Conservation (phyloP, 2,797 vertebrate genomes). For the Poecile montanus region DNA sequence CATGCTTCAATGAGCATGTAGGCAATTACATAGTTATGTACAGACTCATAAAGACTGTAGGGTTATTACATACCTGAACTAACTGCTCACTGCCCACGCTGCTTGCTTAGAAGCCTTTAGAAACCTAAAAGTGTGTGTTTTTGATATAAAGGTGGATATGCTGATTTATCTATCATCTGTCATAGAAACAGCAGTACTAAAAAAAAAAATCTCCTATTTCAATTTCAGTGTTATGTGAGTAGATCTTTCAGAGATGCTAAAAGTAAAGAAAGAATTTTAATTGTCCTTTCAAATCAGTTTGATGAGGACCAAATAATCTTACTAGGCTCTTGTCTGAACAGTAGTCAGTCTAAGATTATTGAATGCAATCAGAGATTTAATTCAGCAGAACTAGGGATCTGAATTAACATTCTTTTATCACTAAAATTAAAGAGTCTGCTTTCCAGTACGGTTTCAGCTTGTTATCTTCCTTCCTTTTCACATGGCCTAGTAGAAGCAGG, state of each 20-base stretch:
- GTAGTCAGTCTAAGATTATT: neutral
- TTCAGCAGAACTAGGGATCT: neutral
- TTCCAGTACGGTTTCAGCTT: conserved; percentile 37
- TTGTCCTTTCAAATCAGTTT: neutral
- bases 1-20: neutral
- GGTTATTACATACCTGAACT: neutral
- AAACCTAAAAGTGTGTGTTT: neutral
- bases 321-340: neutral
- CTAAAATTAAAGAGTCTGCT: conserved; percentile 37
- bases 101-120: neutral
- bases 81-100: rapidly evolving
- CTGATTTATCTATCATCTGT: neutral
- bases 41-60: neutral
- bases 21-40: neutral
- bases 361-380: neutral
- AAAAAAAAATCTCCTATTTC: neutral
- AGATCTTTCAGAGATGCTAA: neutral
- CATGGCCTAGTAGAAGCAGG: neutral
- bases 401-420: conserved; percentile 25
- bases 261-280: neutral
- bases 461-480: conserved; percentile 15
- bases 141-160: neutral
- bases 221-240: neutral
- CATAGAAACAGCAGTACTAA: neutral
- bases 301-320: neutral